These are phyloP conservation scores for Furnarius figulus DNA, from an alignment of 2,113 vertebrate species.

Conservation along the genomic window DNA sequence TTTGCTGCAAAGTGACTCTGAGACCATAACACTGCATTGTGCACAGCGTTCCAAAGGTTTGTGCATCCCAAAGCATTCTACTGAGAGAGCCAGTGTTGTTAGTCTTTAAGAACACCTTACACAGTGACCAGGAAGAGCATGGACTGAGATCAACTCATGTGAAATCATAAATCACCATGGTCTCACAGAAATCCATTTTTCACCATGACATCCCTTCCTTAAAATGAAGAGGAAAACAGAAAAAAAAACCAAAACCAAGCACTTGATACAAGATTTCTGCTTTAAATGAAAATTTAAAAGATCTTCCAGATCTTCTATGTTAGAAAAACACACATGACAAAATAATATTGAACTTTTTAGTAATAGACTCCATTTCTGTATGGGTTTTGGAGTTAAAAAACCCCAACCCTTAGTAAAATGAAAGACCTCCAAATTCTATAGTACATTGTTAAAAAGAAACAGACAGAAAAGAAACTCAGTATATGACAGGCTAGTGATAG, in stretches of 20 bases:
- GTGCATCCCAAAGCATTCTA: not conserved
- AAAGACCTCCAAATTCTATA: not conserved
- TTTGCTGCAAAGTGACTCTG: not conserved
- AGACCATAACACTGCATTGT: not conserved
- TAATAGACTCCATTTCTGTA: not conserved
- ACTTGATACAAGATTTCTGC: not conserved
- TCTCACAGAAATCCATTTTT: not conserved
- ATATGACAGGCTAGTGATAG: not conserved
- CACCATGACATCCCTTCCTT: not conserved
- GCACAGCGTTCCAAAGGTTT: not conserved
- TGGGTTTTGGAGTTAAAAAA: not conserved
- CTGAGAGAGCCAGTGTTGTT: not conserved
- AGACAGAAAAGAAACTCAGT: not conserved
- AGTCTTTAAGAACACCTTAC: not conserved
- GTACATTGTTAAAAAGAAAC: not conserved
- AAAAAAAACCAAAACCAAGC: accelerated
- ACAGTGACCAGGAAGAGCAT: not conserved
- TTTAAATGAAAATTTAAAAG: not conserved
- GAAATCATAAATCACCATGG: not conserved
- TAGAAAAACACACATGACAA: not conserved
- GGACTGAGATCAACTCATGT: not conserved
- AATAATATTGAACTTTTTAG: not conserved
- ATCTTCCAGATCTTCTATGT: not conserved
- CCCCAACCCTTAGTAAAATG: not conserved
- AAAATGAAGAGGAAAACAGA: not conserved